phyloP scores from a whole-genome alignment of 2,797 vertebrate species.

The Monodelphis domestica region DNA sequence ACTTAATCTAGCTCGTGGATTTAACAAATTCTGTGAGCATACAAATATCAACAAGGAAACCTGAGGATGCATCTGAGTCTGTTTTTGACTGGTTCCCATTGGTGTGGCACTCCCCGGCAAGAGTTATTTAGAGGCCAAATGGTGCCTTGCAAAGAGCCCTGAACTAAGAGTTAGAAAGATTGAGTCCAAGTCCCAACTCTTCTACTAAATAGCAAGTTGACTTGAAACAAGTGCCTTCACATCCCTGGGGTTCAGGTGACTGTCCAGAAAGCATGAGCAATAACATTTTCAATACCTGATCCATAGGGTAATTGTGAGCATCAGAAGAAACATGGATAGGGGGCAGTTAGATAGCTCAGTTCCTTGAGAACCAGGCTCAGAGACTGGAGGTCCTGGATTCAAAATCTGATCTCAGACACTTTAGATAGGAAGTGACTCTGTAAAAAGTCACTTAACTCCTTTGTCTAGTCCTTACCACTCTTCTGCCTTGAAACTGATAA shows the following conservation, averaged over 20 bases:
- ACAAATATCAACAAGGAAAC: constrained; percentile 24
- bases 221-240: neutral
- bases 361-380: no score
- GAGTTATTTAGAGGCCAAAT: neutral
- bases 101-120: neutral
- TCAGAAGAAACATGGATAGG: neutral
- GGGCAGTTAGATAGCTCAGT: no score
- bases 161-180: neutral
- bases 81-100: constrained; percentile 26
- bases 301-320: neutral
- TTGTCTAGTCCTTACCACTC: no score
- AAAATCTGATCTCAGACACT: no score
- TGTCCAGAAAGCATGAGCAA: neutral
- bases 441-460: no score
- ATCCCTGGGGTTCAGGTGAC: neutral
- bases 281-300: neutral
- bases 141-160: neutral
- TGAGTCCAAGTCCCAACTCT: neutral
- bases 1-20: neutral
- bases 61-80: neutral
- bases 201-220: neutral
- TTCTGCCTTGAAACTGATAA: no score
- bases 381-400: no score
- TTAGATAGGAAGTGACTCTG: no score
- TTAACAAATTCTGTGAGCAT: constrained; percentile 30